Percentiles rank a stretch among this genome's conserved stretches.
Conservation (phyloP, 2,797 vertebrate species). For the Protonibea diacanthus region DNA sequence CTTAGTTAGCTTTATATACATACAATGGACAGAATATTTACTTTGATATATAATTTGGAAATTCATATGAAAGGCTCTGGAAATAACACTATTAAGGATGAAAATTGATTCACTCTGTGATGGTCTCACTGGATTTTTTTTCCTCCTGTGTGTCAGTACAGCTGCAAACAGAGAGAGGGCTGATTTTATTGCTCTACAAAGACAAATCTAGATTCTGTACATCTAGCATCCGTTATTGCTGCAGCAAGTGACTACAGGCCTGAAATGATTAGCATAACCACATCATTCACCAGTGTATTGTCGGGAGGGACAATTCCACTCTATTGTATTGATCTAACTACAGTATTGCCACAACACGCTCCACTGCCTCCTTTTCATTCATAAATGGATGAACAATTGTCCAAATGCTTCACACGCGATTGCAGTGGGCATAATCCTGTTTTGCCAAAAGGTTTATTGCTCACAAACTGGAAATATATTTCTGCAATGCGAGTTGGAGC, state of each 20-base stretch:
- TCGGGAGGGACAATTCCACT: constrained; percentile 14
- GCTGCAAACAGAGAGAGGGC: constrained; percentile 1
- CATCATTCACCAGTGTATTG: constrained; percentile 18
- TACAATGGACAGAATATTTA: neutral
- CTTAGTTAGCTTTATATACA: neutral
- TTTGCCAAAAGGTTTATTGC: constrained; percentile 7
- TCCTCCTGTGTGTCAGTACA: neutral
- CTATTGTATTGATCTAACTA: constrained; percentile 30
- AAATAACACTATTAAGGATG: constrained; percentile 7
- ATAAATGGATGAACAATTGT: constrained; percentile 17
- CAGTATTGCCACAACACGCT: constrained; percentile 11
- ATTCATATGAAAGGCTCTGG: neutral
- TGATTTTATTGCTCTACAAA: constrained; percentile 11
- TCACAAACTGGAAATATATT: constrained; percentile 2
- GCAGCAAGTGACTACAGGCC: constrained; percentile 8
- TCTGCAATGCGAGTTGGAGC: neutral
- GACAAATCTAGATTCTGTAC: constrained; percentile 21
- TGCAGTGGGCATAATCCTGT: neutral
- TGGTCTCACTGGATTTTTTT: neutral
- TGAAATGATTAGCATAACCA: constrained; percentile 14
- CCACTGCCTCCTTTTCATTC: constrained; percentile 13
- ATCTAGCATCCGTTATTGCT: constrained; percentile 1
- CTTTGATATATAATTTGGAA: neutral
- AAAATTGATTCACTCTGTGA: neutral
- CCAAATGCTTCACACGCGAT: constrained; percentile 5